phyloP scores from a whole-genome alignment of 2,888 invertebrate species.

The Clusia tigrina region DNA sequence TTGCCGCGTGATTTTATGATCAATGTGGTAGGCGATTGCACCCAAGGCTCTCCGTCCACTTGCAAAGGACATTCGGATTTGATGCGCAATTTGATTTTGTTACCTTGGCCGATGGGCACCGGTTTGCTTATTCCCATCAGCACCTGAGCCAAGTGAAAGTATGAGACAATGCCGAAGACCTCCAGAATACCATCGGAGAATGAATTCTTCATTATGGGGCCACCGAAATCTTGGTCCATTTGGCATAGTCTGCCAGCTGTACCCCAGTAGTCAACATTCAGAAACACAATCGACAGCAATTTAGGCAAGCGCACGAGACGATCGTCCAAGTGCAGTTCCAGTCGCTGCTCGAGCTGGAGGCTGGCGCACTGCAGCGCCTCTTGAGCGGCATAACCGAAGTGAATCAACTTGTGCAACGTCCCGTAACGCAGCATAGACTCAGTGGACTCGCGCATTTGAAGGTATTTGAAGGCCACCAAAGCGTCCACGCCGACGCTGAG shows the following conservation, averaged over 20 bases:
- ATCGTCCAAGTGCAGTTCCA: constrained; percentile 80
- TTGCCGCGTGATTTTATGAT: constrained; percentile 62
- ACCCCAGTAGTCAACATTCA: constrained; percentile 96
- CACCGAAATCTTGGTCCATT: constrained; percentile 49
- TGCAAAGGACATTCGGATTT: constrained; percentile 89
- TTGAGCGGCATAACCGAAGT: constrained; percentile 89
- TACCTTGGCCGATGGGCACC: constrained; percentile 85
- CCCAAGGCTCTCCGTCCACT: constrained; percentile 98
- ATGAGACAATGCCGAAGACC: constrained; percentile 90
- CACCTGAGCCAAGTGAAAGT: constrained; percentile 93
- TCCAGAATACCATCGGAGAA: constrained; percentile 77
- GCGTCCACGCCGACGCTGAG: constrained; percentile 95
- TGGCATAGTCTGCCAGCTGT: constrained; percentile 92
- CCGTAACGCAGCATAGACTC: constrained; percentile 88
- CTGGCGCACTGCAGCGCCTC: constrained; percentile 89
- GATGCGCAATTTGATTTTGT: constrained; percentile 73
- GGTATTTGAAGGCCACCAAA: constrained; percentile 92
- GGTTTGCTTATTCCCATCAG: constrained; percentile 92
- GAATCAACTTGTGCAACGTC: constrained; percentile 88
- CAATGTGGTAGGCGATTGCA: constrained; percentile 94
- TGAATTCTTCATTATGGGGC: constrained; percentile 53
- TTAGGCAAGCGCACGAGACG: constrained; percentile 77
- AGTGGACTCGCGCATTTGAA: constrained; percentile 85
- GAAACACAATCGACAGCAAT: constrained; percentile 86
- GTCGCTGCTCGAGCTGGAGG: constrained; percentile 78